Evolutionary conservation across 2,113 vertebrate species (phyloP).

Genomic region (Thymallus thymallus): DNA sequence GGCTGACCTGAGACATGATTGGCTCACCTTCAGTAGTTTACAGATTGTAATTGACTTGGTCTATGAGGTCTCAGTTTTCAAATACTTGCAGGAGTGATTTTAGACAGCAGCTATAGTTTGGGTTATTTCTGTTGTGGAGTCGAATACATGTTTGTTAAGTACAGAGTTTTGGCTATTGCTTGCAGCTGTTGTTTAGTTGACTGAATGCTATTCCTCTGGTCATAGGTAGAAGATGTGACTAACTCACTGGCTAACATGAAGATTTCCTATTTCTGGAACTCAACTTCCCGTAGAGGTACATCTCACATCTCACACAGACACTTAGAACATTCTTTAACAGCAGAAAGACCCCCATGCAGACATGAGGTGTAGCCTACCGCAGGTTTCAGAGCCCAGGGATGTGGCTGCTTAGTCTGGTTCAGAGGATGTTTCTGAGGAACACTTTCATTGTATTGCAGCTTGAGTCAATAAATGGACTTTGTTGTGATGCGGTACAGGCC

Average conservation of each 20-base stretch:
- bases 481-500: too few relatives aligned
- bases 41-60: not conserved
- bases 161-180: not conserved
- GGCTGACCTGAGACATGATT: slow-evolving; percentile 39
- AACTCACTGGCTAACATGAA: slow-evolving; percentile 85
- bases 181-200: slow-evolving; percentile 50
- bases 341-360: too few relatives aligned
- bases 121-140: too few relatives aligned
- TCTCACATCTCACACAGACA: slow-evolving; percentile 2
- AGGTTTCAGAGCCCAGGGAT: too few relatives aligned
- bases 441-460: too few relatives aligned
- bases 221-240: slow-evolving; percentile 82
- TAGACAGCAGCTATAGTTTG: not conserved
- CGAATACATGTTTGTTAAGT: slow-evolving; percentile 3
- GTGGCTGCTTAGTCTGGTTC: too few relatives aligned
- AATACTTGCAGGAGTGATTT: slow-evolving; percentile 18
- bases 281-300: slow-evolving; percentile 79
- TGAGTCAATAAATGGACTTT: too few relatives aligned
- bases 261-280: slow-evolving; percentile 83
- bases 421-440: too few relatives aligned
- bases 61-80: slow-evolving; percentile 58
- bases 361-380: too few relatives aligned
- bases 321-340: not conserved
- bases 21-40: not conserved
- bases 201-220: slow-evolving; percentile 77